phyloP scores from a whole-genome alignment of 2,797 vertebrate genomes.

The Gobio occitaniae region DNA sequence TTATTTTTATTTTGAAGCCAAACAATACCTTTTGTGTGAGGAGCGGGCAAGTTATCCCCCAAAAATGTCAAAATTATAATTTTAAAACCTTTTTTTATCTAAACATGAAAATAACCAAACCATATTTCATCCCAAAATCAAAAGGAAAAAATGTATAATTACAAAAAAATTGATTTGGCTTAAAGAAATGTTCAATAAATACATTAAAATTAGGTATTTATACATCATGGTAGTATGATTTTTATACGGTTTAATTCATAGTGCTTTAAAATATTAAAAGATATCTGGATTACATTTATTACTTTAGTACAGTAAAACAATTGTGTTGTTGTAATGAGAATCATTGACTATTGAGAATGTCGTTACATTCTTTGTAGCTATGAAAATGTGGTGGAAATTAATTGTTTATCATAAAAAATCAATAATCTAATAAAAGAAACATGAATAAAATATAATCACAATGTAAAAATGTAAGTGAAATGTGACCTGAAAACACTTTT shows the following conservation, averaged over 20 bases:
- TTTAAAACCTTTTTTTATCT: not conserved
- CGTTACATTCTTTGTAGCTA: not conserved
- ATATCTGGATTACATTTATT: no score
- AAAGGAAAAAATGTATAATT: no score
- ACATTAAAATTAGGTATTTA: not conserved
- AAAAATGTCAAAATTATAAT: not conserved
- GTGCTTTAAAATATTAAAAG: not conserved
- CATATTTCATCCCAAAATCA: not conserved
- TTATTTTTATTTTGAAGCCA: not conserved
- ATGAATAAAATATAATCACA: not conserved
- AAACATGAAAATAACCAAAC: not conserved
- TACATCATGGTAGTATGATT: not conserved
- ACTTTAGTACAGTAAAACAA: no score
- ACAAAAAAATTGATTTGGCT: not conserved
- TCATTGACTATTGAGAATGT: not conserved
- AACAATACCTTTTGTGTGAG: not conserved
- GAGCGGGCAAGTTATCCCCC: not conserved
- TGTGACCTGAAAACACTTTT: not conserved
- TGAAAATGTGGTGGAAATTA: not conserved
- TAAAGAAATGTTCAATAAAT: not conserved
- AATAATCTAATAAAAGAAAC: no score
- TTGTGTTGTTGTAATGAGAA: no score
- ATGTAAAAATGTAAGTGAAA: not conserved
- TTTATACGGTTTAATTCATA: not conserved
- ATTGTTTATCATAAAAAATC: no score